Evolutionary conservation across 2,797 vertebrate genomes (phyloP).

Genomic region (Pipistrellus kuhlii): DNA sequence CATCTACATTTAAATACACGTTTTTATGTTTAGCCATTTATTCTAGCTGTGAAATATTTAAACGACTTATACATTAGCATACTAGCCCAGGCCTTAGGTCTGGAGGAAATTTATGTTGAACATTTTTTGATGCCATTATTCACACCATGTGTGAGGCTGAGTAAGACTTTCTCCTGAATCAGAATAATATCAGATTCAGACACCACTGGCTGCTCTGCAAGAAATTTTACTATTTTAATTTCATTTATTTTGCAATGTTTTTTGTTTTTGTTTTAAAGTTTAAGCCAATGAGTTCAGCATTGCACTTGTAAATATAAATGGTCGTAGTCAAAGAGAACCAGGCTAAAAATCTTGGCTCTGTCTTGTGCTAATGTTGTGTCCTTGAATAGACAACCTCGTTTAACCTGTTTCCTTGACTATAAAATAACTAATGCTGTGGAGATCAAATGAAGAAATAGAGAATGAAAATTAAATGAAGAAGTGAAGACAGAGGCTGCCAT

Average conservation of each 20-base stretch:
- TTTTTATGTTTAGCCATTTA: slow-evolving; percentile 82
- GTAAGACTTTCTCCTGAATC: slow-evolving; percentile 71
- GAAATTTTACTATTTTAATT: slow-evolving; percentile 60
- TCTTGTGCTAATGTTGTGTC: neutral
- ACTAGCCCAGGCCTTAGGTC: slow-evolving; percentile 75
- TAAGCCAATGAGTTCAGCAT: slow-evolving; percentile 15
- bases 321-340: neutral
- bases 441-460: slow-evolving; percentile 9
- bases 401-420: neutral
- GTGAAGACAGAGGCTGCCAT: neutral
- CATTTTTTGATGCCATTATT: slow-evolving; percentile 78
- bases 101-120: slow-evolving; percentile 74
- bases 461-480: neutral
- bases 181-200: slow-evolving; percentile 62
- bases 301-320: slow-evolving; percentile 37
- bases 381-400: slow-evolving; percentile 1
- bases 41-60: slow-evolving; percentile 79
- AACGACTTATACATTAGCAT: slow-evolving; percentile 77
- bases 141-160: slow-evolving; percentile 67
- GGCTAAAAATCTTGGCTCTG: slow-evolving; percentile 14
- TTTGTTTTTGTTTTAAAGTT: neutral
- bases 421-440: neutral
- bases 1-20: slow-evolving; percentile 75
- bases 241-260: slow-evolving; percentile 22
- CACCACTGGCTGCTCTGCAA: slow-evolving; percentile 35